Conservation (phyloP, 2,888 invertebrate genomes). For the Chesias legatella region DNA sequence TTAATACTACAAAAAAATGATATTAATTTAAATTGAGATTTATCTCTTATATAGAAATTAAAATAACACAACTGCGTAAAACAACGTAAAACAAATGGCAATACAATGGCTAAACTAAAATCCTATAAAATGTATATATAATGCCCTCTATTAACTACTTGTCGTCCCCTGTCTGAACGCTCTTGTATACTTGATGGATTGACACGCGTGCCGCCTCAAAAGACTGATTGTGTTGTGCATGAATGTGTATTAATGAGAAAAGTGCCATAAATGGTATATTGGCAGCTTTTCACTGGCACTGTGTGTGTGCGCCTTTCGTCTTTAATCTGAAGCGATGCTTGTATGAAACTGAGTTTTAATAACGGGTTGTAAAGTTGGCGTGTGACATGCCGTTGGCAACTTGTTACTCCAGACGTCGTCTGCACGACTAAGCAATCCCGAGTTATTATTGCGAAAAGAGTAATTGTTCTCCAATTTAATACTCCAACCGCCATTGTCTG, state of each 20-base stretch:
- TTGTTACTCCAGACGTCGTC: conserved; percentile 61
- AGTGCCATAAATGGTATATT: not conserved
- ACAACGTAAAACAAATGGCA: too few species aligned
- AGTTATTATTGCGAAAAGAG: conserved; percentile 57
- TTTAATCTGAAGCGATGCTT: conserved; percentile 56
- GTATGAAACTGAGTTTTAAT: conserved; percentile 78
- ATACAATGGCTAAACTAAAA: too few species aligned
- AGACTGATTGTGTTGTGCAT: not conserved
- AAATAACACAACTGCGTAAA: too few species aligned
- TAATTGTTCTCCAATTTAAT: conserved; percentile 71
- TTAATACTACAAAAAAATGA: too few species aligned
- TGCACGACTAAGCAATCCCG: conserved; percentile 52
- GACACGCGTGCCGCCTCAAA: not conserved
- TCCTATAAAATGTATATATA: too few species aligned
- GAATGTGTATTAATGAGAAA: not conserved
- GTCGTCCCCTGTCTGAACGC: too few species aligned
- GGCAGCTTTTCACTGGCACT: not conserved
- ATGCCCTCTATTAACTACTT: too few species aligned
- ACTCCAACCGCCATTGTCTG: conserved; percentile 39
- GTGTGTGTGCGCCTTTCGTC: conserved; percentile 27
- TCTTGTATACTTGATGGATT: too few species aligned
- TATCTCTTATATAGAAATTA: too few species aligned
- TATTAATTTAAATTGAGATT: too few species aligned
- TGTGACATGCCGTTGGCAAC: conserved; percentile 69
- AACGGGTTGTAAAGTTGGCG: conserved; percentile 73